These are phyloP conservation scores for Macrobrachium rosenbergii DNA, from an alignment of 1,140 invertebrate genomes.

Conservation along the genomic window DNA sequence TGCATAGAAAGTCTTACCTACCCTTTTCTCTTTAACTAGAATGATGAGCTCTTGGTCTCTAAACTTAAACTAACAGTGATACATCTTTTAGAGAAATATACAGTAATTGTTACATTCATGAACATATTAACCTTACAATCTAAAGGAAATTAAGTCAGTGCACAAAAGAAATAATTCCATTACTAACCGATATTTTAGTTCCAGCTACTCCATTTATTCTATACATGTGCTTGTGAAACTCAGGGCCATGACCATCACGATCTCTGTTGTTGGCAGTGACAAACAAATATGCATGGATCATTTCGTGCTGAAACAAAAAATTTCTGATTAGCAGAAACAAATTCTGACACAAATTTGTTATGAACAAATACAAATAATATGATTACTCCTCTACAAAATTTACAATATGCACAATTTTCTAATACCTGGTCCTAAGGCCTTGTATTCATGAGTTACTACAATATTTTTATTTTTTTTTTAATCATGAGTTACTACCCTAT, in stretches of 20 bases:
- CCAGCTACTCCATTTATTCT: slow-evolving; percentile 91
- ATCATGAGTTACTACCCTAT: no score
- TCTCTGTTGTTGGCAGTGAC: slow-evolving; percentile 85
- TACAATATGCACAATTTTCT: not conserved
- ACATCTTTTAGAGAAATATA: no score
- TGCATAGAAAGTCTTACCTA: no score
- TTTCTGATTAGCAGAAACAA: slow-evolving; percentile 57
- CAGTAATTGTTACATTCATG: not conserved
- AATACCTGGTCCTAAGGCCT: no score
- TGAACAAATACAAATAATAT: slow-evolving; percentile 25
- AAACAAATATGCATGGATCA: slow-evolving; percentile 99
- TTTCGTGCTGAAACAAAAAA: slow-evolving; percentile 85
- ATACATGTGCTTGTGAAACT: slow-evolving; percentile 94
- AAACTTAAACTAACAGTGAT: no score
- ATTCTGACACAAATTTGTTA: slow-evolving; percentile 22
- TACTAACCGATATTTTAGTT: slow-evolving; percentile 74
- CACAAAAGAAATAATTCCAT: not conserved
- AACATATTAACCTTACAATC: not conserved
- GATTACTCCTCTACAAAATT: not conserved
- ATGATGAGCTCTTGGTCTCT: no score
- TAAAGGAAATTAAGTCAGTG: not conserved
- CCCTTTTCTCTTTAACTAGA: no score
- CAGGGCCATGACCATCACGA: slow-evolving; percentile 93
- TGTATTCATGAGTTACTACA: no score
- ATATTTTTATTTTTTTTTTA: no score